These are phyloP conservation scores for Melolontha melolontha DNA, from an alignment of 2,888 invertebrate genomes.

Conservation along the genomic window DNA sequence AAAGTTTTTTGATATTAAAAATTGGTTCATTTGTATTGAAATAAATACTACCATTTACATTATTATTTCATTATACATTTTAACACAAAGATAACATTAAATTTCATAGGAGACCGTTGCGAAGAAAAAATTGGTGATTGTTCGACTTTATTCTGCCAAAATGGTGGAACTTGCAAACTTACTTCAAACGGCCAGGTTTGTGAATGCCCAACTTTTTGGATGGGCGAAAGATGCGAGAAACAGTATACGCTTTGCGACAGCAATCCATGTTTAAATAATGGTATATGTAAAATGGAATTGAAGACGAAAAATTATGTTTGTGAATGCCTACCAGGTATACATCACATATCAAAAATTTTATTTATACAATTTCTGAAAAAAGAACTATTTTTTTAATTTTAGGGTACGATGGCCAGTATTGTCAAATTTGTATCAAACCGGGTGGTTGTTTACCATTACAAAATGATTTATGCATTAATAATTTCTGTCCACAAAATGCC, in stretches of 20 bases:
- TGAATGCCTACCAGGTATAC: conserved; percentile 70
- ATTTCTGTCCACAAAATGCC: conserved; percentile 80
- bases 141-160: conserved; percentile 67
- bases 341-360: background rate
- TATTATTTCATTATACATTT: too few relatives aligned
- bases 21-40: too few relatives aligned
- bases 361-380: background rate
- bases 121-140: conserved; percentile 69
- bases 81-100: background rate
- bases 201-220: conserved; percentile 71
- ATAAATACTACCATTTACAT: too few relatives aligned
- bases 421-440: conserved; percentile 18
- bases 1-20: too few relatives aligned
- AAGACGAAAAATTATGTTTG: conserved; percentile 70
- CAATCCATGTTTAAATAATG: conserved; percentile 75
- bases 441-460: conserved; percentile 67
- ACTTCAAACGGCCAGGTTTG: conserved; percentile 68
- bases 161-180: conserved; percentile 70
- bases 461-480: conserved; percentile 72
- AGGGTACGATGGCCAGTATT: conserved; percentile 22
- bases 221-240: conserved; percentile 70
- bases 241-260: conserved; percentile 70
- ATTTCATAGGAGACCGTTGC: conserved; percentile 67
- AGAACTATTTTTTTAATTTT: background rate
- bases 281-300: conserved; percentile 68